Evolutionary conservation across 2,113 vertebrate species (phyloP), one percentile per base, ranked within the genome.

Genomic region (Ariopsis seemanni): DNA sequence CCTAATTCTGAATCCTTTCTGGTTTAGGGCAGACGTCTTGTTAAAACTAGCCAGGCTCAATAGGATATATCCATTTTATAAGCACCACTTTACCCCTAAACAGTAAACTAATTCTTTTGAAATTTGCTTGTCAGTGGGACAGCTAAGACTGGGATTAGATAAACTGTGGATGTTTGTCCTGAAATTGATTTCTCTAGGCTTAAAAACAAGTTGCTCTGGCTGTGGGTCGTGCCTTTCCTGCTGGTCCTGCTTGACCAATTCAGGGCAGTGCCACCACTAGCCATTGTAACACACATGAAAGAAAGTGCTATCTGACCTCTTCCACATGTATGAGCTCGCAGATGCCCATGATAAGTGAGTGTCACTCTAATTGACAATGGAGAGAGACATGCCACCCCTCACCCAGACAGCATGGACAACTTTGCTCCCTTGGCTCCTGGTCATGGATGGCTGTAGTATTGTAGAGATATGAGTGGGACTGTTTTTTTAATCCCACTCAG

Each of bases 121-220:
- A 60, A 60, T 60, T 57, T 81, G 57, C 57, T 42, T 60, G 79
- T 81, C 79, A 81, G 2, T 42, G 12, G 62, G 63, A 79, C 60
- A 86, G 71, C 60, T 60, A 71, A 83, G 85, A 83, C 53, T 83
- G 72, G 77, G 85, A 89, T 89, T 85, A 74, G 62, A 57, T 63
- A 82, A 55, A 82, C 85, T 80, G 71, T 20, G 20, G 81, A 87
- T 84, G 83, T 83, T 72, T 86, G 85, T 72, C 85, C 74, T 55
- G 79, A 58, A 80, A 82, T 84, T 84, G 85, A 89, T 87, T 89
- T 85, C 25, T 78, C 72, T 57, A 20, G 57, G 55, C 53, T 77
- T 78, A 85, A 85, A 81, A 81, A 34, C 67, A 71, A 84, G 48
- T 72, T 84, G 67, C 67, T 84, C 52, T 30, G 27, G 67, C 30